A percentile compares a stretch with the other conserved stretches of the same genome.
These are phyloP conservation scores for Parauchenoglanis punctatus DNA, from an alignment of 2,797 vertebrate species.

Conservation along the genomic window DNA sequence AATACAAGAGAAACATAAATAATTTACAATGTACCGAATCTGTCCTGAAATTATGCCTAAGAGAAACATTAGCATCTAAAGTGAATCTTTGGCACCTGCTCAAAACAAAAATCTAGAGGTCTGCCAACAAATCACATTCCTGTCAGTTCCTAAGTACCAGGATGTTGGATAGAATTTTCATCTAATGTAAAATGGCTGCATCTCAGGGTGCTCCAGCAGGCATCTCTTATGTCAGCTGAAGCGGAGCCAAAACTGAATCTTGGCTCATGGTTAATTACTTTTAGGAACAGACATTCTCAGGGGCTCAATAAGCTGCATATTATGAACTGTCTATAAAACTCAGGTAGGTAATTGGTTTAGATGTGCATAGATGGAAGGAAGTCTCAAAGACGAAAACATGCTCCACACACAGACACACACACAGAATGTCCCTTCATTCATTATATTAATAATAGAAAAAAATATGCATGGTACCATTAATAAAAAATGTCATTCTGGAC, in stretches of 20 bases:
- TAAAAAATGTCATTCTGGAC: background rate
- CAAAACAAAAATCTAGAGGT: slow-evolving; percentile 53
- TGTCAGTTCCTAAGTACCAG: slow-evolving; percentile 76
- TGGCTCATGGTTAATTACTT: slow-evolving; percentile 81
- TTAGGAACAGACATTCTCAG: slow-evolving; percentile 74
- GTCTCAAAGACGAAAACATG: slow-evolving; percentile 65
- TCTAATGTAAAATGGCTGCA: slow-evolving; percentile 74
- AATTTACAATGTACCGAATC: slow-evolving; percentile 52
- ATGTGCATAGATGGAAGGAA: slow-evolving; percentile 37
- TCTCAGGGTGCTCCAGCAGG: slow-evolving; percentile 60
- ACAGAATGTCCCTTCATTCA: background rate
- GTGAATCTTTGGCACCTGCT: slow-evolving; percentile 71
- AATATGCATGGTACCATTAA: background rate
- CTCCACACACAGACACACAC: background rate
- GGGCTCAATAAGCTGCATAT: slow-evolving; percentile 77
- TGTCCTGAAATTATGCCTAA: slow-evolving; percentile 57
- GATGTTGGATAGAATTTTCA: slow-evolving; percentile 76
- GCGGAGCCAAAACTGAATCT: slow-evolving; percentile 75
- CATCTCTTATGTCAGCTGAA: slow-evolving; percentile 71
- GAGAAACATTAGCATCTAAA: slow-evolving; percentile 58
- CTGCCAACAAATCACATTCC: slow-evolving; percentile 73
- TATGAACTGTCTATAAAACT: slow-evolving; percentile 79
- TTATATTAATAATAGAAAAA: slow-evolving; percentile 14
- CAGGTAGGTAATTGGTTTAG: slow-evolving; percentile 71
- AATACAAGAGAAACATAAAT: slow-evolving; percentile 61